phyloP scores from a whole-genome alignment of 64 coral and sea anemone genomes.

The Montipora efflorescens region DNA sequence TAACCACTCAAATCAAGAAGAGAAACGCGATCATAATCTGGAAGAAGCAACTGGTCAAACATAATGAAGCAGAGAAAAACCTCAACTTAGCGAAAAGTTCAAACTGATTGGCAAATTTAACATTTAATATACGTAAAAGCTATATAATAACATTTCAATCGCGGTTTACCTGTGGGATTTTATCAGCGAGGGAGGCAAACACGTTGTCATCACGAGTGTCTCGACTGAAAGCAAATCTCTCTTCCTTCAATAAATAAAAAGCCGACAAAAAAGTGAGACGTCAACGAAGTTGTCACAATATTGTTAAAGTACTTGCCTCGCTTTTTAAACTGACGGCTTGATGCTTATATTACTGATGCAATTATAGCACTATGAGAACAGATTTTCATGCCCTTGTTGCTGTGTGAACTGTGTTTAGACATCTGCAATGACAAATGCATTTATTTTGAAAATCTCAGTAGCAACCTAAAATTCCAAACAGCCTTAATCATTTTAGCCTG shows the following conservation, averaged over 20 bases:
- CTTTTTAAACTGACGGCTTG: not conserved
- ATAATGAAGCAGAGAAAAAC: too few relatives aligned
- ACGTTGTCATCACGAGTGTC: conserved; percentile 41
- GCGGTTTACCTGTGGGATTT: conserved; percentile 23
- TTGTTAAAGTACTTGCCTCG: not conserved
- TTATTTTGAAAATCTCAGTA: too few relatives aligned
- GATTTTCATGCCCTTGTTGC: not conserved
- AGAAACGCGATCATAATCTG: too few relatives aligned
- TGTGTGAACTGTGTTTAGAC: not conserved
- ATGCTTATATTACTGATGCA: not conserved
- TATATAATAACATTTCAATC: not conserved
- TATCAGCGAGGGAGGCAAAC: conserved; percentile 14
- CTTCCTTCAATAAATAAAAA: conserved; percentile 13
- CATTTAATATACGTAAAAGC: too few relatives aligned
- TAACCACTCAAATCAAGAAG: too few relatives aligned
- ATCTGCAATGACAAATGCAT: too few relatives aligned
- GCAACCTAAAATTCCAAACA: too few relatives aligned
- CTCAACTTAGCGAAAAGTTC: too few relatives aligned
- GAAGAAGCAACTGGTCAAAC: too few relatives aligned
- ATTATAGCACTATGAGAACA: not conserved
- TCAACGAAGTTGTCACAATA: not conserved
- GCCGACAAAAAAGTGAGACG: not conserved
- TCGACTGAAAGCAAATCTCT: conserved; percentile 43
- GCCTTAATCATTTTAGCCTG: too few relatives aligned
- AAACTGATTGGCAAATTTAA: too few relatives aligned